A percentile compares a stretch with the other conserved stretches of the same genome.
Conservation (phyloP, 2,797 vertebrate species). For the Philypnodon macrostomus region DNA sequence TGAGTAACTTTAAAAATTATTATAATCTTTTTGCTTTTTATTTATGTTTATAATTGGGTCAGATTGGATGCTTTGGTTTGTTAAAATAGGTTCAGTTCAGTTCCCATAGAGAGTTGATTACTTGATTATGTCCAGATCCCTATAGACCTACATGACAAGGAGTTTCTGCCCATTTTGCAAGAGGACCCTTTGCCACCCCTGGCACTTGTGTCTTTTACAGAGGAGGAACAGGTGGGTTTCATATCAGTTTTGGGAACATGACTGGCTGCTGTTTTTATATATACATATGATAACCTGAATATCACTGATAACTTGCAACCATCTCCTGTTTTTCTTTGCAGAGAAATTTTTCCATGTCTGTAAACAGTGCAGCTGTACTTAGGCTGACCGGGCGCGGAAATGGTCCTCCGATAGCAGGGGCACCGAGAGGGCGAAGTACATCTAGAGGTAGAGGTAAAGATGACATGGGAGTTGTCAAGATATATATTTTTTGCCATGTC, state of each 20-base stretch:
- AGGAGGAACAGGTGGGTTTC: slow-evolving; percentile 92
- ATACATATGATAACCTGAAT: slow-evolving; percentile 7
- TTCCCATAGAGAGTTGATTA: background rate
- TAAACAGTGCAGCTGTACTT: slow-evolving; percentile 96
- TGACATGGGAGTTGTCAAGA: background rate
- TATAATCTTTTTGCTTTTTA: background rate
- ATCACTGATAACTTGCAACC: slow-evolving; percentile 1
- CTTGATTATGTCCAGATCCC: slow-evolving; percentile 81
- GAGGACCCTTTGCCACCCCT: slow-evolving; percentile 94
- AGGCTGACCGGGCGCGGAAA: slow-evolving; percentile 91
- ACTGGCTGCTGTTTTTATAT: background rate
- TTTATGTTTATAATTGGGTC: background rate
- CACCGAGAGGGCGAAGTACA: slow-evolving; percentile 96
- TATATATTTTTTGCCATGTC: slow-evolving; percentile 10
- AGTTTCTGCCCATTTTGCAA: slow-evolving; percentile 97
- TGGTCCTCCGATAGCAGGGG: slow-evolving; percentile 89
- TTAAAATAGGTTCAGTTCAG: too few species aligned
- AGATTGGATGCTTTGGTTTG: slow-evolving; percentile 1
- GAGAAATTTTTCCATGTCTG: slow-evolving; percentile 99
- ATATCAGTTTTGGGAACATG: background rate
- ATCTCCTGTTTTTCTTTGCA: slow-evolving; percentile 70
- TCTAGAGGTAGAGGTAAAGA: slow-evolving; percentile 95
- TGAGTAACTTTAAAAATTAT: slow-evolving; percentile 50
- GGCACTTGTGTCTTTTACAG: slow-evolving; percentile 97
- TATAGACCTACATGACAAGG: slow-evolving; percentile 95